Conservation (phyloP, 2,797 vertebrate species). For the Melanotaenia pygmaea region DNA sequence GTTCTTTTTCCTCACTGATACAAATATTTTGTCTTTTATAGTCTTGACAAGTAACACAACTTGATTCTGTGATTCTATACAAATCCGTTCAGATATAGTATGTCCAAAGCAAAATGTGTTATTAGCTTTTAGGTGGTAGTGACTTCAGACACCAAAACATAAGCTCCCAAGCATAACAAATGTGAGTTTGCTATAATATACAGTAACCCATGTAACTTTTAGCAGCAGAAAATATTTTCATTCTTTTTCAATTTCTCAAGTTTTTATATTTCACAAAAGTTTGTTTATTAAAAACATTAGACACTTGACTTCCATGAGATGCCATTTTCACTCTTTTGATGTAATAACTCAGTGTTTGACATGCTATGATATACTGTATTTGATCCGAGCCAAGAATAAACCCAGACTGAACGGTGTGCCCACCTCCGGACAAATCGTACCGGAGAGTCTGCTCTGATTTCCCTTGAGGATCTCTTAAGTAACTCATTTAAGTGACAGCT, state of each 20-base stretch:
- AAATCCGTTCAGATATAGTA: neutral
- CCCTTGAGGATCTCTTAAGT: slow-evolving; percentile 37
- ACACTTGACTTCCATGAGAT: neutral
- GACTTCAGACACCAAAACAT: too few species aligned
- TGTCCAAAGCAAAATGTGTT: too few species aligned
- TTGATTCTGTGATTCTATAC: neutral
- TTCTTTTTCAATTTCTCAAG: too few species aligned
- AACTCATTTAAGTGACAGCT: slow-evolving; percentile 36
- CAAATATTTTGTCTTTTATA: neutral
- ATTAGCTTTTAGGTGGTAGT: too few species aligned
- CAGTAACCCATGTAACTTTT: too few species aligned
- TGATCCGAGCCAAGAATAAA: slow-evolving; percentile 32
- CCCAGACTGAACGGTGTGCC: slow-evolving; percentile 18
- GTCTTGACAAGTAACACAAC: neutral
- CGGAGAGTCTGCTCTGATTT: slow-evolving; percentile 35
- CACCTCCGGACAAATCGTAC: slow-evolving; percentile 16
- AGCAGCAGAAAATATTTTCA: too few species aligned
- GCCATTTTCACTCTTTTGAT: neutral
- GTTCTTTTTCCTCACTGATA: slow-evolving; percentile 1
- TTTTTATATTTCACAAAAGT: too few species aligned
- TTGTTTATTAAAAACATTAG: too few species aligned
- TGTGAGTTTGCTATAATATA: too few species aligned
- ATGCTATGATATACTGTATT: slow-evolving; percentile 15
- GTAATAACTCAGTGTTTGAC: slow-evolving; percentile 28
- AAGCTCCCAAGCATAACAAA: too few species aligned